A percentile compares a stretch with the other conserved stretches of the same genome.
Evolutionary conservation across 2,113 vertebrate genomes (phyloP).

Genomic region (Pionites leucogaster): DNA sequence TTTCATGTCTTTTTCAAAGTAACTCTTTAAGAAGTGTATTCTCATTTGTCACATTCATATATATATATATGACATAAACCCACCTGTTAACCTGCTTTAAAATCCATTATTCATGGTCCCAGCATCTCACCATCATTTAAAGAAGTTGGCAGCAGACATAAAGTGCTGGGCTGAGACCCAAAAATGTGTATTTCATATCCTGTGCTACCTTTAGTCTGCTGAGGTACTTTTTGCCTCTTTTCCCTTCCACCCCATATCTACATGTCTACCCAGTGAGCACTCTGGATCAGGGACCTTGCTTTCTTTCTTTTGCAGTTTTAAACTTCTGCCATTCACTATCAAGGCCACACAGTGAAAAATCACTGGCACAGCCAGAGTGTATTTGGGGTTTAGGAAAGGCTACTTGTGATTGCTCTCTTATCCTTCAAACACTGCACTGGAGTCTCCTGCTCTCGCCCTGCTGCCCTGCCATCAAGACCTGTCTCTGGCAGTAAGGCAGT

Average conservation of each 20-base stretch:
- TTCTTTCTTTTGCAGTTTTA: neutral
- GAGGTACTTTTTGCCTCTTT: neutral
- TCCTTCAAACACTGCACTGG: neutral
- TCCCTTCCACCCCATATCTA: neutral
- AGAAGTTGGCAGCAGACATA: neutral
- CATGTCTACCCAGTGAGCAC: neutral
- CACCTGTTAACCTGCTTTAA: neutral
- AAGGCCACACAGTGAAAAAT: neutral
- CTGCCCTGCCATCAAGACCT: neutral
- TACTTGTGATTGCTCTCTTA: accelerated
- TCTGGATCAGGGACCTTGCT: neutral
- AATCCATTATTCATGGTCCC: neutral
- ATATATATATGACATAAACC: neutral
- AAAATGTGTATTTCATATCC: neutral
- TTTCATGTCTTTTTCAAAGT: neutral
- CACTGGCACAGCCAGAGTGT: neutral
- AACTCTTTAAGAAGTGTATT: neutral
- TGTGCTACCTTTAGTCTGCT: neutral
- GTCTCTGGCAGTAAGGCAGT: neutral
- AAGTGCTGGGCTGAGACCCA: neutral
- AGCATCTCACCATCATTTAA: neutral
- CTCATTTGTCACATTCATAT: neutral
- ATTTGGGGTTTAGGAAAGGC: neutral
- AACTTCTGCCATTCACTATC: neutral
- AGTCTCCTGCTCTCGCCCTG: neutral